phyloP scores from a whole-genome alignment of 2,797 vertebrate species.

The Manis javanica region DNA sequence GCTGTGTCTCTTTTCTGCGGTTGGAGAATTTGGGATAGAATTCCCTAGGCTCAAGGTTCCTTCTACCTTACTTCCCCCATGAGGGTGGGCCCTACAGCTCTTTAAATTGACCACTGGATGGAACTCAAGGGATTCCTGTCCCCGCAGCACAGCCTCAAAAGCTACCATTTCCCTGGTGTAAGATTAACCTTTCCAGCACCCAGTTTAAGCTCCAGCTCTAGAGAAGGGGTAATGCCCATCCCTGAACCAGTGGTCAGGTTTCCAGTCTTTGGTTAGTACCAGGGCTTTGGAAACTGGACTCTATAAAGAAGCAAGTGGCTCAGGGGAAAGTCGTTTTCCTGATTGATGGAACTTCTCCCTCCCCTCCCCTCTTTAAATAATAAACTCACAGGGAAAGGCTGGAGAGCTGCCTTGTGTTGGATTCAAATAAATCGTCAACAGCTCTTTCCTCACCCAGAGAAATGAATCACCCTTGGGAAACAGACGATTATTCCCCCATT shows the following conservation, averaged over 20 bases:
- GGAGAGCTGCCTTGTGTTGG: slow-evolving; percentile 57
- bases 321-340: slow-evolving; percentile 54
- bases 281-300: slow-evolving; percentile 30
- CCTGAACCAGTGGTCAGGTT: not conserved
- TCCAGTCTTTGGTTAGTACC: not conserved
- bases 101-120: not conserved
- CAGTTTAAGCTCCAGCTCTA: not conserved
- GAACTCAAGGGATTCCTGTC: not conserved
- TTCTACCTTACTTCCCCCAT: not conserved
- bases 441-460: slow-evolving; percentile 50
- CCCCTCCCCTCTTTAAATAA: slow-evolving; percentile 1
- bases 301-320: slow-evolving; percentile 4
- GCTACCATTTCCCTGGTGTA: not conserved
- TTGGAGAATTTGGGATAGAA: not conserved
- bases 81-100: too few relatives aligned
- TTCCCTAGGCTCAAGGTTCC: not conserved
- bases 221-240: not conserved
- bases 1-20: not conserved
- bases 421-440: slow-evolving; percentile 58
- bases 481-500: slow-evolving; percentile 66
- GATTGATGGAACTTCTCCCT: slow-evolving; percentile 72
- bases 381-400: slow-evolving; percentile 51
- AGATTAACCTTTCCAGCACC: not conserved
- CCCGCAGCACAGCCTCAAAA: not conserved
- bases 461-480: slow-evolving; percentile 79